Evolutionary conservation across 1,140 invertebrate species (phyloP).

Genomic region (Procambarus clarkii): DNA sequence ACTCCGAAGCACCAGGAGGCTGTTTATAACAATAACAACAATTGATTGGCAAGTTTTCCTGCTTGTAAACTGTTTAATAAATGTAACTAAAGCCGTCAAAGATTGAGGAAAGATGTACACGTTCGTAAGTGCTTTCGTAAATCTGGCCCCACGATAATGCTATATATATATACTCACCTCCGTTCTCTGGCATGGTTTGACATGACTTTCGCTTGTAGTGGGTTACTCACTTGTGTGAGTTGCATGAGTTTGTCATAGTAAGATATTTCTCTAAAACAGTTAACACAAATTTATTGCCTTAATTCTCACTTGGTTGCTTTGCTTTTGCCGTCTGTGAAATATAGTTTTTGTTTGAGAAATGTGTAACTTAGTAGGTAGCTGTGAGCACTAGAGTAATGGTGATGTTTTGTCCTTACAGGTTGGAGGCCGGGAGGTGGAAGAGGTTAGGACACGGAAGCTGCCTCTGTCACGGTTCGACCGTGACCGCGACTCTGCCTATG

Average conservation of each 20-base stretch:
- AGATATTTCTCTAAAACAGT: background rate
- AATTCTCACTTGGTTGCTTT: background rate
- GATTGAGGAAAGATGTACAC: too few relatives aligned
- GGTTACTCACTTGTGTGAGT: background rate
- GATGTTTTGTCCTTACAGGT: slow-evolving; percentile 12
- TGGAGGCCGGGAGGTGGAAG: slow-evolving; percentile 39
- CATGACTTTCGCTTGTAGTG: slow-evolving; percentile 1
- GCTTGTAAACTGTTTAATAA: too few relatives aligned
- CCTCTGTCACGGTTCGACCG: slow-evolving; percentile 66
- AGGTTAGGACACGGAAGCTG: slow-evolving; percentile 45
- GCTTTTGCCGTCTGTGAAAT: background rate
- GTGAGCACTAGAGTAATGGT: background rate
- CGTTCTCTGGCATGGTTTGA: slow-evolving; percentile 53
- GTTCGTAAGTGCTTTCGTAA: too few relatives aligned
- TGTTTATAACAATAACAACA: too few relatives aligned
- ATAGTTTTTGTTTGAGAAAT: background rate
- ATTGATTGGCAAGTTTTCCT: too few relatives aligned
- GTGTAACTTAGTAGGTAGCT: background rate
- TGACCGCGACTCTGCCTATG: slow-evolving; percentile 84
- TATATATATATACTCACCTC: background rate
- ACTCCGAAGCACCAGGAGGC: too few relatives aligned
- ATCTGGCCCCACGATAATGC: too few relatives aligned
- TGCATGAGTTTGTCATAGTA: background rate
- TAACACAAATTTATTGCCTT: background rate
- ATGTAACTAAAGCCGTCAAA: too few relatives aligned